Base-by-base conservation (phyloP, 2,797 vertebrate genomes). In the Acipenser transmontanus region DNA sequence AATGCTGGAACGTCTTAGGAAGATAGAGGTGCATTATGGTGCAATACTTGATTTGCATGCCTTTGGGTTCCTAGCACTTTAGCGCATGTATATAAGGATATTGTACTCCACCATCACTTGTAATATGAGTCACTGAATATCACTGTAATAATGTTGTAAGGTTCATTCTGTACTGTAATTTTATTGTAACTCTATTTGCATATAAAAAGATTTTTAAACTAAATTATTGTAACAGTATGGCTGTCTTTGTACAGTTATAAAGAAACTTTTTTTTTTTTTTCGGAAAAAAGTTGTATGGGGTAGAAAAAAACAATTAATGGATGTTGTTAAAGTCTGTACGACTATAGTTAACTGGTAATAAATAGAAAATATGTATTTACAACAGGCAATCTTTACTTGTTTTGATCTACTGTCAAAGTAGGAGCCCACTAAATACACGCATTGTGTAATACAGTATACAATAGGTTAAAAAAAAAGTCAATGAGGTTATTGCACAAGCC, bases 51-150 rank as follows among this genome's bases (percentile, higher is more conserved):
- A 84, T 82, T 81, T 84, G 93, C 93, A 95, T 94, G 91, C 90
- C 90, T 90, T 91, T 81, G 82, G 82, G 88, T 92, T 83, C 86
- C 86, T 92, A 90, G 94, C 94, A 93, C 93, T 90, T 91, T 91
- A 92, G 93, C 93, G 92, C 94, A 93, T 95, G 94, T 93, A 91
- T 83, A 94, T 89, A 91, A 69, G 80, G 86, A 92, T 91, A 76
- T 87, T 82, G 86, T 91, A 85, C 76, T 84, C 76, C 74, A 76
- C 89, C 82, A 79, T 84, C 81, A 74, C 74, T 34, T 80, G 61
- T 68, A 73, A 72, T 80, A 83, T 85, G 81, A 78, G 75, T 86
- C 74, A 60, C 82, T 79, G 78, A 71, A 79, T 84, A 85, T 79
- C 77, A 76, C 78, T 82, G 86, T 87, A 86, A 79, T 68, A 73